A percentile compares a stretch with the other conserved stretches of the same genome.
Conservation (phyloP, 2,113 vertebrate species). For the Coptodon bakossiorum region DNA sequence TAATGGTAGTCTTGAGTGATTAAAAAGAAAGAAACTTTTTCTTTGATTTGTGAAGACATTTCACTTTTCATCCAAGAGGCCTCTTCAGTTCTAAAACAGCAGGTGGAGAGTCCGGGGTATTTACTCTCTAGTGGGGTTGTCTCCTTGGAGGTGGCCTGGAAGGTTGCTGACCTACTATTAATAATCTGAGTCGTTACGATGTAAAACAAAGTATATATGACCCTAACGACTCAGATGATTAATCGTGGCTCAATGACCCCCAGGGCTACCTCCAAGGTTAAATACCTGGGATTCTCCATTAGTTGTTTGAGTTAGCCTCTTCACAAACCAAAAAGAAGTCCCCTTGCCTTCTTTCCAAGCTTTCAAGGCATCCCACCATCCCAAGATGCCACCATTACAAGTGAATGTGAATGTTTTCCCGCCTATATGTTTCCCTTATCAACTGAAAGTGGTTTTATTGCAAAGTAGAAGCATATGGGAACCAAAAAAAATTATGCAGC, state of each 20-base stretch:
- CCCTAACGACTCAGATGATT: neutral
- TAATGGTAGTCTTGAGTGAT: neutral
- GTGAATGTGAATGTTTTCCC: neutral
- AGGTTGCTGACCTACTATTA: neutral
- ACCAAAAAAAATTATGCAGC: neutral
- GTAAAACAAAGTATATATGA: neutral
- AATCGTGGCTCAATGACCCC: neutral
- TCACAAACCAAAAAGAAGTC: neutral
- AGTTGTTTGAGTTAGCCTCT: neutral
- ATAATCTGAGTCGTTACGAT: neutral
- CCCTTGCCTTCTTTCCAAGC: neutral
- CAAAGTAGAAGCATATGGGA: neutral
- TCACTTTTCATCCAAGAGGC: neutral
- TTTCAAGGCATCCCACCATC: neutral
- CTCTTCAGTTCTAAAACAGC: neutral
- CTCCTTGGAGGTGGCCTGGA: neutral
- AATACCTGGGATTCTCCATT: neutral
- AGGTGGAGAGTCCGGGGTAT: neutral
- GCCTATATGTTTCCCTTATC: neutral
- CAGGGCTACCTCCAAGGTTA: neutral
- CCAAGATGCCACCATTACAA: neutral
- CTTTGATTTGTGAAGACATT: neutral
- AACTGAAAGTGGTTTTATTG: neutral
- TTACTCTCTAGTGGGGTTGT: neutral
- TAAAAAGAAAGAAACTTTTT: neutral